A percentile compares a stretch with the other conserved stretches of the same genome.
These are phyloP conservation scores for Anhinga rufa DNA, from an alignment of 2,113 vertebrate genomes.

Conservation along the genomic window DNA sequence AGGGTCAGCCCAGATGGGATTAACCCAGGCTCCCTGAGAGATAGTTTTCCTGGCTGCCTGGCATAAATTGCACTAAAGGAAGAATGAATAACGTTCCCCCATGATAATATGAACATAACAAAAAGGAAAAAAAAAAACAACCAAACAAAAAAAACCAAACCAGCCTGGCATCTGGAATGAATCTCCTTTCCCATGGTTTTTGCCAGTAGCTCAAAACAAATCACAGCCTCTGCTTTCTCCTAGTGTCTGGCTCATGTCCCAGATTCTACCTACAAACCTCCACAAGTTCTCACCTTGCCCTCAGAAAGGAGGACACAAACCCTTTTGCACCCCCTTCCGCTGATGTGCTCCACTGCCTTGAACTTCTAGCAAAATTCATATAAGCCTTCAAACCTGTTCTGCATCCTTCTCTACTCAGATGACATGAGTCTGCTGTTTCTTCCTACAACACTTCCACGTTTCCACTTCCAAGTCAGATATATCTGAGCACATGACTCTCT, in stretches of 20 bases:
- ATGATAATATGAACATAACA: not conserved
- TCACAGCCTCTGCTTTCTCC: not conserved
- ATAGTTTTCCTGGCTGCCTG: not conserved
- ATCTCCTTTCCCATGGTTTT: not conserved
- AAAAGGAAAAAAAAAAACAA: not conserved
- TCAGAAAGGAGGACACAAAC: not conserved
- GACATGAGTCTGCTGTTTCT: not conserved
- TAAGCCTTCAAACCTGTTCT: not conserved
- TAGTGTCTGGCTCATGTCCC: not conserved
- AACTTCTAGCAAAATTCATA: not conserved
- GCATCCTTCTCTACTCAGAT: not conserved
- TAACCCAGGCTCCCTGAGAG: not conserved
- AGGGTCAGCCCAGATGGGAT: not conserved
- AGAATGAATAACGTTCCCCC: not conserved
- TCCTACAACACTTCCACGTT: not conserved
- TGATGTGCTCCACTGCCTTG: not conserved
- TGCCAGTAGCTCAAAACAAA: not conserved
- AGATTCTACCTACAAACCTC: not conserved
- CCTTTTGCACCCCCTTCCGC: not conserved
- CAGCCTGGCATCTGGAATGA: not conserved
- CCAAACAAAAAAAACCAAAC: not conserved
- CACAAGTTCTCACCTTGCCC: not conserved
- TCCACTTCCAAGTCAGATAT: not conserved
- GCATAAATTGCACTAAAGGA: not conserved
- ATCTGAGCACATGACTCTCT: not conserved